phyloP scores from a whole-genome alignment of 2,113 vertebrate genomes.

The Rhineura floridana region DNA sequence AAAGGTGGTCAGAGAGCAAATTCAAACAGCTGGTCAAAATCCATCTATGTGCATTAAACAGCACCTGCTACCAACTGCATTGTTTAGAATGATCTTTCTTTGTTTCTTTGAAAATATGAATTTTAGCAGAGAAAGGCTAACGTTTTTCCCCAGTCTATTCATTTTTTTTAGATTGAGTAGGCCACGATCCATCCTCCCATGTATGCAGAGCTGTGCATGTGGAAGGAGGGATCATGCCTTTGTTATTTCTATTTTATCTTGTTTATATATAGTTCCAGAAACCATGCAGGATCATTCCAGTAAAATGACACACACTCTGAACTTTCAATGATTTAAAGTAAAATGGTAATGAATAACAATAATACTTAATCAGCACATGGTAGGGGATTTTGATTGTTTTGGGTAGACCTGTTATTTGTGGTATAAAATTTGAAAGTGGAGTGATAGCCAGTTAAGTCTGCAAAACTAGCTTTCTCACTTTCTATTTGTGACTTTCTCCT shows the following conservation, averaged over 20 bases:
- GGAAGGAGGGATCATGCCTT: not conserved
- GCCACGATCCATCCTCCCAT: not conserved
- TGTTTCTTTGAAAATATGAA: not conserved
- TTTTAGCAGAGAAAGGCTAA: not conserved
- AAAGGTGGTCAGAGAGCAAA: not conserved
- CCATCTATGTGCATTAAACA: not conserved
- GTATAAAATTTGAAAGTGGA: too few species aligned
- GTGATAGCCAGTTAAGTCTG: too few species aligned
- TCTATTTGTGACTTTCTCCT: too few species aligned
- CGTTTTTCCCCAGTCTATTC: not conserved
- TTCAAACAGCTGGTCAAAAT: constrained; percentile 40
- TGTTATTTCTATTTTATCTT: not conserved
- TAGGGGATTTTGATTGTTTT: not conserved
- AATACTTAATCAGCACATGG: not conserved
- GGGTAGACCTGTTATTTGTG: too few species aligned
- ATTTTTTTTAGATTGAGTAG: constrained; percentile 1
- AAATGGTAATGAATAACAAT: not conserved
- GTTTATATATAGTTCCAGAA: not conserved
- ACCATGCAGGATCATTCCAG: not conserved
- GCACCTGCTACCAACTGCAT: constrained; percentile 12
- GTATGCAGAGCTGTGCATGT: not conserved
- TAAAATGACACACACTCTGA: not conserved
- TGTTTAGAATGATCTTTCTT: not conserved
- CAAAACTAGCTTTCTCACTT: too few species aligned
- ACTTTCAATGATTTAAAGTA: not conserved